A percentile compares a stretch with the other conserved stretches of the same genome.
phyloP scores from a whole-genome alignment of 1,140 invertebrate species.

The Centruroides sculpturatus region DNA sequence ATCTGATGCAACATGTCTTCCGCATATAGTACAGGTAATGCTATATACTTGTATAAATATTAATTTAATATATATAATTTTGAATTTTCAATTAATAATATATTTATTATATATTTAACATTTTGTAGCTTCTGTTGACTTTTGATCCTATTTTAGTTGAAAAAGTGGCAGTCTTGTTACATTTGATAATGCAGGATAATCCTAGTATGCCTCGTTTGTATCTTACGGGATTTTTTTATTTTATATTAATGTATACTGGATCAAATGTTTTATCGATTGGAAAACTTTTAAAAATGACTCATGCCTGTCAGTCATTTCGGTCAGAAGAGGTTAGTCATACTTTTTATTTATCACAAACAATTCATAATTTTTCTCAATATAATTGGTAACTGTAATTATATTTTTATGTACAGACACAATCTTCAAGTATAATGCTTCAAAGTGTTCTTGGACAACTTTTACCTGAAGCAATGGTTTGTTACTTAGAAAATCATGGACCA shows the following conservation, averaged over 20 bases:
- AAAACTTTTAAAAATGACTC: constrained; percentile 81
- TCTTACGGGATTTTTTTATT: constrained; percentile 92
- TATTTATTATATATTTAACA: neutral
- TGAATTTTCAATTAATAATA: too few relatives aligned
- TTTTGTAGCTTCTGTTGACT: constrained; percentile 65
- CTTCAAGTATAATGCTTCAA: constrained; percentile 20
- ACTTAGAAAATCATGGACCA: constrained; percentile 93
- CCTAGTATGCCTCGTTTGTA: constrained; percentile 86
- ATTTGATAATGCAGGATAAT: constrained; percentile 86
- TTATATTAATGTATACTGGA: constrained; percentile 98
- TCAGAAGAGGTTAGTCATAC: constrained; percentile 57
- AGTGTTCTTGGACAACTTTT: constrained; percentile 74
- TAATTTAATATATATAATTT: too few relatives aligned
- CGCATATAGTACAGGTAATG: constrained; percentile 71
- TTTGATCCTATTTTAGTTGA: constrained; percentile 96
- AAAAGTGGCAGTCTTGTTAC: constrained; percentile 58
- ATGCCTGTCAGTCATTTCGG: constrained; percentile 85
- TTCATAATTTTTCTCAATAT: constrained; percentile 18
- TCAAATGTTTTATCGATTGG: constrained; percentile 95
- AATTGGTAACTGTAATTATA: constrained; percentile 36
- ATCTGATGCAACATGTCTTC: constrained; percentile 73
- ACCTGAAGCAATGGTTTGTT: constrained; percentile 98
- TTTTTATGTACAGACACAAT: constrained; percentile 51
- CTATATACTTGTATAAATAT: constrained; percentile 1
- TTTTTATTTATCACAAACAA: neutral